phyloP scores from a whole-genome alignment of 2,797 vertebrate genomes.

The Alca torda region DNA sequence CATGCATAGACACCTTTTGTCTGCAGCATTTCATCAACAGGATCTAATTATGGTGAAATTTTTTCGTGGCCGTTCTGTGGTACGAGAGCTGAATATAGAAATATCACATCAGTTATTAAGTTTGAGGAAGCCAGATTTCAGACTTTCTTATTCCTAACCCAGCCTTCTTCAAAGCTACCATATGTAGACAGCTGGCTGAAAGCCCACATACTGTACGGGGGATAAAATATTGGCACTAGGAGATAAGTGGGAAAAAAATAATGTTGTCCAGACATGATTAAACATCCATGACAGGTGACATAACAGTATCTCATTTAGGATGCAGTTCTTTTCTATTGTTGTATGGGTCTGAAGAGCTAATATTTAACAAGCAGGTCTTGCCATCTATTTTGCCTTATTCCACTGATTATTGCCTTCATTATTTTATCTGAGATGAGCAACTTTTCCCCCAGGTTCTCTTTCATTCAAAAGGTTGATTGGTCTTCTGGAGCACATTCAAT shows the following conservation, averaged over 20 bases:
- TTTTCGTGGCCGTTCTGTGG: neutral
- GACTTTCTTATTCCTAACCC: neutral
- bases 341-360: neutral
- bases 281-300: neutral
- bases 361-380: neutral
- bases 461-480: neutral
- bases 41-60: neutral
- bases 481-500: neutral
- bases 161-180: neutral
- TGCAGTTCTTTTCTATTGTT: neutral
- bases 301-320: neutral
- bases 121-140: neutral
- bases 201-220: neutral
- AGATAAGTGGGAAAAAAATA: neutral
- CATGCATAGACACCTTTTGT: neutral
- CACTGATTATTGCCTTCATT: neutral
- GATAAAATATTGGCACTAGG: neutral
- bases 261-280: neutral
- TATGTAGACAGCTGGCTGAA: neutral
- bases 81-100: neutral
- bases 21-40: neutral
- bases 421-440: slow-evolving; percentile 19
- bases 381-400: neutral
- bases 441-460: neutral
- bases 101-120: neutral